Base-by-base conservation (phyloP, 1,140 invertebrate species). In the Potamilus streckersoni region DNA sequence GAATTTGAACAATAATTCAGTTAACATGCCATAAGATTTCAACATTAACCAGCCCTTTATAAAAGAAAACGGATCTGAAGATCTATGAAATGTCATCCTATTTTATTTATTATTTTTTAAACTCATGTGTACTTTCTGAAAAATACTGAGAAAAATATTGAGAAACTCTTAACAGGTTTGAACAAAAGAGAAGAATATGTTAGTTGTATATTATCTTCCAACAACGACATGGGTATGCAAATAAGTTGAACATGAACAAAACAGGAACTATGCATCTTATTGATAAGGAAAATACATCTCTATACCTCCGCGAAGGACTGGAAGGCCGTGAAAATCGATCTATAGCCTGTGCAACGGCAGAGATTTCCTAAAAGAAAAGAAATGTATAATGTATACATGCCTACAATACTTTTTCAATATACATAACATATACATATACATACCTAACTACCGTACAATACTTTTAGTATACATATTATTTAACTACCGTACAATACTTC, bases 321-420 rank as follows among this genome's bases (percentile, higher is more conserved):
- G 59, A 86, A 84, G 14, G 86, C 88, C 68, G 87, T 85, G 23
- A 90, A 76, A 56, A 90, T 90, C 13, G 89, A 84, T 73, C 89
- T 75, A 70, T 90, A 90, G 14, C 89, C 89, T 59, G 89, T 90
- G 76, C 89, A 90, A 65, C 89, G 74, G 76, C 89, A 90, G 4
- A 90, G 79, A 73, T 90, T 90, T 23, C 86, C 86, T 87, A 64
- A 19, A 79, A 81, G 23, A 31, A 19, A 67, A 56, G 6, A 1
- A 71, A 27, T 27, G 49, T 31, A 31, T 31, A 31, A 31, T 31
- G 27, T 2, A 31, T 31, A 31, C 27, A 31, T 31, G 3, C 27
- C 0, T 4, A 31, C 27, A 31, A 31, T 31, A 31, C 27, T 2
- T 31, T 23, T 23, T 23, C 2, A 23, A 1, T 23, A 23, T 23